phyloP scores from a whole-genome alignment of 2,113 vertebrate species.

The Saguinus imperator region DNA sequence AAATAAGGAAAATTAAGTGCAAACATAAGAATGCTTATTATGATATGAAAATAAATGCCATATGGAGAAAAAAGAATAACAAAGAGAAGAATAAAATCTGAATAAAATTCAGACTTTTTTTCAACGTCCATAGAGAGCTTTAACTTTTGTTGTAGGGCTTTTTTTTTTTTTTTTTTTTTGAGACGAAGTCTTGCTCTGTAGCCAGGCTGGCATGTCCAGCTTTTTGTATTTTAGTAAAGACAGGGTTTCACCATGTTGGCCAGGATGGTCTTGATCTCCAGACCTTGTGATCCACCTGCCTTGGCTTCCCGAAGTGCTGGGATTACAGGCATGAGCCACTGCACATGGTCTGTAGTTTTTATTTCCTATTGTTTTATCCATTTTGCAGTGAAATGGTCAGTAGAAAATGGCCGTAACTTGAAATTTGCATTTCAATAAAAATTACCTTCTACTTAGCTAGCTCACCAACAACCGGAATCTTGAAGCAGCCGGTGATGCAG shows the following conservation, averaged over 20 bases:
- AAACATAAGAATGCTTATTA: background rate
- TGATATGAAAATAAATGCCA: background rate
- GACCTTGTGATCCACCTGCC: too few relatives aligned
- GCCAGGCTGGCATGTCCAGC: too few relatives aligned
- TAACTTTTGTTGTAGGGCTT: background rate
- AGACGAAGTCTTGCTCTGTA: too few relatives aligned
- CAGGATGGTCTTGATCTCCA: too few relatives aligned
- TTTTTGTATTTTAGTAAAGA: too few relatives aligned
- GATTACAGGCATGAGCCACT: too few relatives aligned
- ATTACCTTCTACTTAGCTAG: background rate
- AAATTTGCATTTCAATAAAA: background rate
- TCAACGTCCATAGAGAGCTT: background rate
- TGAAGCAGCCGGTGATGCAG: background rate
- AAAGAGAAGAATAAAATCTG: too few relatives aligned
- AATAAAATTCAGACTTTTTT: background rate
- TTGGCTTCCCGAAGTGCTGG: too few relatives aligned
- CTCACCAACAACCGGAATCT: fast-evolving
- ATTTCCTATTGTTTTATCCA: background rate
- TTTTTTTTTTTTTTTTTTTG: too few relatives aligned
- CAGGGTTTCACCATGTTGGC: too few relatives aligned
- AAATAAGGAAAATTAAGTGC: background rate
- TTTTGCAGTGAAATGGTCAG: background rate
- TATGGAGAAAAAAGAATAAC: background rate
- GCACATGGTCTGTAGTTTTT: background rate
- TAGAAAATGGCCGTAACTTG: background rate